Base-by-base conservation (phyloP, 2,888 invertebrate genomes). In the Acronicta aceris region DNA sequence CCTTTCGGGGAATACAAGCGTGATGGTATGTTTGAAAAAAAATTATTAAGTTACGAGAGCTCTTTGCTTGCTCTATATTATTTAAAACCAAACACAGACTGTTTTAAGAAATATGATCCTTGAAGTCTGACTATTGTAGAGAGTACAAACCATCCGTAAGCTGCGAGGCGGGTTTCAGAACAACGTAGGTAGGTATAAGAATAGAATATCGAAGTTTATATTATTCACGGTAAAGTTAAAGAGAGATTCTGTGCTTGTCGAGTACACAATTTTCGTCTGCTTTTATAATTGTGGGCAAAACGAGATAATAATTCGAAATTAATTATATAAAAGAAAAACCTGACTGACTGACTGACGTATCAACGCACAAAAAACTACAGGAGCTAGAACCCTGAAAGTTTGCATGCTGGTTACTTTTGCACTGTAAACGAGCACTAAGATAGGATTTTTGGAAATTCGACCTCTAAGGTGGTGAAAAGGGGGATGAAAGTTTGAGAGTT, bases 1-100 rank as follows among this genome's bases (percentile, higher is more conserved):
- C n/a, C n/a, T n/a, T n/a, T n/a, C n/a, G n/a, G n/a, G n/a, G n/a
- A n/a, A n/a, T n/a, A n/a, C n/a, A n/a, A n/a, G n/a, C n/a, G n/a
- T n/a, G n/a, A n/a, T n/a, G n/a, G n/a, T n/a, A n/a, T n/a, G n/a
- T n/a, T n/a, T n/a, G n/a, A n/a, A n/a, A n/a, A n/a, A n/a, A n/a
- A n/a, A n/a, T n/a, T n/a, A n/a, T n/a, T 82, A 84, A 81, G 79
- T 83, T 81, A 77, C 80, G 65, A 60, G 53, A 48, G 62, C 65
- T 68, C 63, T 60, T 43, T 50, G 46, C 51, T 68, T 52, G 59
- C 52, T 68, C 47, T 38, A 52, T 59, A 61, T 65, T 64, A 70
- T 69, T 71, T 66, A 64, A 78, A 73, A 79, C 70, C 75, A 73
- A 74, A 68, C 72, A 60, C 53, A 55, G 57, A 57, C 62, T 67